Conservation (phyloP, 30 jellyfish, hydroid and myxozoan genomes). For the Clytia hemisphaerica region DNA sequence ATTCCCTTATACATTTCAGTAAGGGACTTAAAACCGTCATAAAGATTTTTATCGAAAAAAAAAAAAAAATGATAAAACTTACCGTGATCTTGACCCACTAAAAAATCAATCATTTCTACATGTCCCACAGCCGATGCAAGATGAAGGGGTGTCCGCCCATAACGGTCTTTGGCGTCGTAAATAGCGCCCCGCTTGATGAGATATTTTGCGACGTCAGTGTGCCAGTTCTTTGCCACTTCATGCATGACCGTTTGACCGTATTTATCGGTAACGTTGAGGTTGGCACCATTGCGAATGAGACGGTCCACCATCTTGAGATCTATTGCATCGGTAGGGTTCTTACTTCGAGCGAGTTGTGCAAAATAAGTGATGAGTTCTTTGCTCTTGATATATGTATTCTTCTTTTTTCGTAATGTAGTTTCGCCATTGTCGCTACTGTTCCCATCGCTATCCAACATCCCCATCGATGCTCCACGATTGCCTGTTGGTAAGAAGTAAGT, state of each 20-base stretch:
- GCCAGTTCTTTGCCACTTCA: conserved; percentile 81
- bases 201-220: conserved; percentile 60
- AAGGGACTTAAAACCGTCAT: no score
- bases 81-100: not conserved
- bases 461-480: no score
- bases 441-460: no score
- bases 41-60: no score
- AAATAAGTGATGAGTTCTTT: conserved; percentile 65
- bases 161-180: conserved; percentile 48
- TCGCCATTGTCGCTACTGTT: no score
- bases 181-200: conserved; percentile 56
- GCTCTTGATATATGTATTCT: no score
- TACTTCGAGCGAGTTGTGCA: conserved; percentile 41
- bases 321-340: conserved; percentile 36
- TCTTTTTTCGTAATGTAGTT: no score
- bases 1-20: no score
- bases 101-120: conserved; percentile 73
- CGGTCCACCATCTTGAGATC: conserved; percentile 69
- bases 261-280: conserved; percentile 58
- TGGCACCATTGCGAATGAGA: conserved; percentile 73
- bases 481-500: no score
- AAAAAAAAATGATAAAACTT: no score
- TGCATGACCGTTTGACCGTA: conserved; percentile 86
- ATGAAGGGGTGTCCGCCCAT: conserved; percentile 88
- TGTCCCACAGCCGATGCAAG: conserved; percentile 76